Percentiles rank a stretch among this genome's conserved stretches.
These are phyloP conservation scores for Crematogaster levior DNA, from an alignment of 2,888 invertebrate genomes.

Conservation along the genomic window DNA sequence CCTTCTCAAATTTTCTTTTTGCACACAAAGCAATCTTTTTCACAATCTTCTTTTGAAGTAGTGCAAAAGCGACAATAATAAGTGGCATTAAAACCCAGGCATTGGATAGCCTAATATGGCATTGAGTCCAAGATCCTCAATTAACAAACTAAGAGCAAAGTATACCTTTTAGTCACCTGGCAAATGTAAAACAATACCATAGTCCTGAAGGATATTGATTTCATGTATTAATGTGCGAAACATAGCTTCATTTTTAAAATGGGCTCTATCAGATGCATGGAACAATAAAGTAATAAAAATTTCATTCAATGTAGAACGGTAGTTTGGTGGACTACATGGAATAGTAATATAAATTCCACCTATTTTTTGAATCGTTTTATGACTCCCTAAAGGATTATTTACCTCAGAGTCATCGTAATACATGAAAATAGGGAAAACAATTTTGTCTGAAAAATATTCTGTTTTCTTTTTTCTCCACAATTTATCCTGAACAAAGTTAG, in stretches of 20 bases:
- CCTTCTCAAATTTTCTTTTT: slow-evolving; percentile 17
- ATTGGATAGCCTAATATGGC: slow-evolving; percentile 26
- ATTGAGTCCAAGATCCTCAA: slow-evolving; percentile 38
- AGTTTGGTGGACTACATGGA: slow-evolving; percentile 44
- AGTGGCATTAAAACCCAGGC: slow-evolving; percentile 35
- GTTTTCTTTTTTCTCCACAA: slow-evolving; percentile 43
- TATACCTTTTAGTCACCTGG: slow-evolving; percentile 6
- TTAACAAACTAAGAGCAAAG: slow-evolving; percentile 34
- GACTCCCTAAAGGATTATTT: slow-evolving; percentile 42
- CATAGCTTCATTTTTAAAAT: slow-evolving; percentile 33
- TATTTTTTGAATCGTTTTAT: slow-evolving; percentile 29
- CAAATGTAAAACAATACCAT: slow-evolving; percentile 35
- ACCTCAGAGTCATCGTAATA: slow-evolving; percentile 46
- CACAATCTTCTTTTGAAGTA: slow-evolving; percentile 8
- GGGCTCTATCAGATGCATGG: slow-evolving; percentile 27
- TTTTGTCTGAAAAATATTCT: slow-evolving; percentile 32
- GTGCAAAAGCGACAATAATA: slow-evolving; percentile 43
- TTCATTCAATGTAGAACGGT: slow-evolving; percentile 24
- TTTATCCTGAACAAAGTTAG: slow-evolving; percentile 48
- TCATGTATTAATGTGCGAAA: slow-evolving; percentile 39
- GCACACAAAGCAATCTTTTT: slow-evolving; percentile 11
- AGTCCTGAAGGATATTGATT: slow-evolving; percentile 31
- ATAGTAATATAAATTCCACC: slow-evolving; percentile 36
- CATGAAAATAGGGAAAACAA: slow-evolving; percentile 46
- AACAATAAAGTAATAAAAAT: slow-evolving; percentile 41